Evolutionary conservation across 2,113 vertebrate genomes (phyloP), one percentile per base, ranked within the genome.

Genomic region (Petromus typicus): DNA sequence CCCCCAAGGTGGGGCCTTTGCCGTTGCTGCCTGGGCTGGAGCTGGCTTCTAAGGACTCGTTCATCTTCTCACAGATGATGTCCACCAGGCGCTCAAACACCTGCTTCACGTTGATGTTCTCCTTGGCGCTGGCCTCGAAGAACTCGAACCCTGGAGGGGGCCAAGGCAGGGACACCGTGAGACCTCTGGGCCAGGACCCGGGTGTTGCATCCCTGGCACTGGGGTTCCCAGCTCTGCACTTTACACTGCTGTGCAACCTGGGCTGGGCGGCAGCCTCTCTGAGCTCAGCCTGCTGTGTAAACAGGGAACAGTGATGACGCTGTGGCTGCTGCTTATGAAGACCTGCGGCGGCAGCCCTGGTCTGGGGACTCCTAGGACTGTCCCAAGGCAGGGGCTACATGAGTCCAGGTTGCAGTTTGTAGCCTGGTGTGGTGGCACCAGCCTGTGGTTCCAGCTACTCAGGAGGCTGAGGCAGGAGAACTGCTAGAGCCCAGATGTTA

Each of bases 11-110:
- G 1, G 98, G 96, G 93, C 96, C 98, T 94, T 98, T 98, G 86
- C 98, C 98, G 76, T 98, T 99, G 97, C 98, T 89, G 14, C 98
- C 57, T 0, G 97, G 87, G 79, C 96, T 97, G 30, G 95, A 57
- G 45, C 98, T 98, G 57, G 98, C 98, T 6, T 99, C 99, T 97
- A 99, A 97, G 94, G 98, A 99, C 98, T 99, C 99, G 0, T 98
- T 99, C 99, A 99, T 99, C 98, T 99, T 99, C 90, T 99, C 99
- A 2, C 99, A 99, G 98, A 99, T 99, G 93, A 99, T 91, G 51
- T 99, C 99, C 95, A 99, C 99, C 11, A 99, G 98, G 14, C 98
- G 98, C 96, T 99, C 99, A 5, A 99, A 99, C 92, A 99, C 99
- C 97, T 99, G 99, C 98, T 99, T 99, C 92, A 99, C 99, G 0